These are phyloP conservation scores for Hemicentrotus pulcherrimus DNA, from an alignment of 35 echinoderm and acorn worm species.

Conservation along the genomic window DNA sequence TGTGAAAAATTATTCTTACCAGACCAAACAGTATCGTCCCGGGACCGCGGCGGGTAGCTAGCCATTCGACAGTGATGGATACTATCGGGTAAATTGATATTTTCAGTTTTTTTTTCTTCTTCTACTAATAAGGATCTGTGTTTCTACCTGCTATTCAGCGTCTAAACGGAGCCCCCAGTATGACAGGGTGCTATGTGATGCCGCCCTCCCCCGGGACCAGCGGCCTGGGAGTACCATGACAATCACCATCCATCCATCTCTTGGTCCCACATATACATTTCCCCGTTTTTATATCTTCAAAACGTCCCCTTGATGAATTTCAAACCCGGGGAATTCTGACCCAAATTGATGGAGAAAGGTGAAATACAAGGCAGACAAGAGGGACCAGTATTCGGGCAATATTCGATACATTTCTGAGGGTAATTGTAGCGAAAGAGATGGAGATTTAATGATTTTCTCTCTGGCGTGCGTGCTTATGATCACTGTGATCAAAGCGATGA, in stretches of 20 bases:
- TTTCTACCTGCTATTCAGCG: constrained; percentile 20
- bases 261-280: neutral
- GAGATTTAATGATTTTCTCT: constrained; percentile 5
- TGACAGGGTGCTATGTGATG: constrained; percentile 37
- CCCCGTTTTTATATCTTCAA: neutral
- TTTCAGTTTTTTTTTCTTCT: neutral
- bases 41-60: constrained; percentile 25
- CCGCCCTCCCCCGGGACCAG: neutral
- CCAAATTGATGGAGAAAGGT: constrained; percentile 10
- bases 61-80: constrained; percentile 30
- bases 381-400: neutral
- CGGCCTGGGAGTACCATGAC: neutral
- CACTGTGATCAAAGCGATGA: constrained; percentile 10
- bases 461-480: neutral
- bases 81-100: constrained; percentile 27
- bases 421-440: constrained; percentile 18
- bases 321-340: neutral
- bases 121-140: neutral
- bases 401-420: neutral
- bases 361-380: neutral
- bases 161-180: neutral
- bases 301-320: neutral
- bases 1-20: neutral
- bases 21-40: neutral
- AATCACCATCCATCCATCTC: neutral